These are phyloP conservation scores for Zapus hudsonius DNA, from an alignment of 2,113 vertebrate genomes.

Conservation along the genomic window DNA sequence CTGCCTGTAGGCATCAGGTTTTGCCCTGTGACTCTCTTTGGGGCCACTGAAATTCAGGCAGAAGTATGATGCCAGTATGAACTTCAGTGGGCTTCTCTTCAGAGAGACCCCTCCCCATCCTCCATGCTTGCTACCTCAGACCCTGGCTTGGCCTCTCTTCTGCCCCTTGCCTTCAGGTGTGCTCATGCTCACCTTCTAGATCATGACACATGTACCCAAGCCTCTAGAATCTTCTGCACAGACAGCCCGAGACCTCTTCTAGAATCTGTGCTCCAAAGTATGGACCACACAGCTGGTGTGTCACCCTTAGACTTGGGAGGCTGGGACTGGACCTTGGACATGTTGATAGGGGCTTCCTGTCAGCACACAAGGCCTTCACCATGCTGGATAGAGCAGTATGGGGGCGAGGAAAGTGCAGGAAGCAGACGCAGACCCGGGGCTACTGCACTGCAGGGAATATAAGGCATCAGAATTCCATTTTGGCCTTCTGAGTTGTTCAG, in stretches of 20 bases:
- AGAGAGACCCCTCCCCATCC: neutral
- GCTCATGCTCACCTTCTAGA: neutral
- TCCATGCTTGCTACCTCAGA: neutral
- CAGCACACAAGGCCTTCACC: neutral
- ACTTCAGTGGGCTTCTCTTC: neutral
- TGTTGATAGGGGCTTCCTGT: neutral
- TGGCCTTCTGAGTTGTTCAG: neutral
- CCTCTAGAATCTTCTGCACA: neutral
- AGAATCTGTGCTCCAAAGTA: neutral
- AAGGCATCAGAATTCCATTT: neutral
- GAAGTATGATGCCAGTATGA: neutral
- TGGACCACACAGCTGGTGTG: rapidly evolving
- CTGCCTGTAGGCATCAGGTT: neutral
- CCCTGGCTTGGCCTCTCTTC: neutral
- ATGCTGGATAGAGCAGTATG: neutral
- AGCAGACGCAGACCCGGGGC: too few species aligned
- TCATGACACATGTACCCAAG: neutral
- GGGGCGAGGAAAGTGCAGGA: neutral
- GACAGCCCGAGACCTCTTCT: neutral
- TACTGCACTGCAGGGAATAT: neutral
- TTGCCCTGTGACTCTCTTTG: neutral
- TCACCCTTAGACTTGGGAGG: neutral
- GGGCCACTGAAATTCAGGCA: neutral
- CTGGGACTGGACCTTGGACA: neutral
- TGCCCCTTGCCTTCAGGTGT: neutral